Conservation (phyloP, 92 coral and sea anemone species). For the Actinernus sp. region DNA sequence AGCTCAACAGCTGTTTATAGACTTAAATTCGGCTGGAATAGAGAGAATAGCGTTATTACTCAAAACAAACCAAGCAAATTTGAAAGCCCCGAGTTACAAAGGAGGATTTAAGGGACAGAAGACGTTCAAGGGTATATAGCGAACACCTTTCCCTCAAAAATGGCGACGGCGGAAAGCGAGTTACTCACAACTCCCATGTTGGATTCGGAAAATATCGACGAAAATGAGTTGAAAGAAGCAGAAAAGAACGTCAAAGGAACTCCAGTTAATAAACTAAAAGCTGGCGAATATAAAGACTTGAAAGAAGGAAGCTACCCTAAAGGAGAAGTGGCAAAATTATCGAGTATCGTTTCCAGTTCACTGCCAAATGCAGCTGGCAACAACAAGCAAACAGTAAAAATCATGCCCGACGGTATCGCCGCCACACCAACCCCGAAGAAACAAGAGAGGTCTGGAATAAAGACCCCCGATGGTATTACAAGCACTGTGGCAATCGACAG, state of each 20-base stretch:
- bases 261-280: not conserved
- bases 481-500: not conserved
- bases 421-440: slow-evolving; percentile 10
- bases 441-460: not conserved
- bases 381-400: slow-evolving; percentile 1
- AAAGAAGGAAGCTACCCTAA: slow-evolving; percentile 1
- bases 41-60: too few species aligned
- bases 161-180: slow-evolving; percentile 37
- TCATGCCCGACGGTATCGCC: slow-evolving; percentile 10
- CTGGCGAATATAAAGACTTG: not conserved
- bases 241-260: not conserved
- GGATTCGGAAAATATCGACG: slow-evolving; percentile 27
- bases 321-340: slow-evolving; percentile 12
- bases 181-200: slow-evolving; percentile 33
- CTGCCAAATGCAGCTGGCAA: slow-evolving; percentile 24
- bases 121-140: too few species aligned
- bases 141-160: slow-evolving; percentile 2
- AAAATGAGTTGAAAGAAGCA: slow-evolving; percentile 7
- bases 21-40: too few species aligned
- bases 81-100: too few species aligned
- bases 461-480: not conserved
- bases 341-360: slow-evolving; percentile 22
- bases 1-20: too few species aligned
- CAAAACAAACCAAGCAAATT: too few species aligned
- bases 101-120: not conserved